Evolutionary conservation across 2,888 invertebrate genomes (phyloP).

Genomic region (Amphipyra tragopoginis): DNA sequence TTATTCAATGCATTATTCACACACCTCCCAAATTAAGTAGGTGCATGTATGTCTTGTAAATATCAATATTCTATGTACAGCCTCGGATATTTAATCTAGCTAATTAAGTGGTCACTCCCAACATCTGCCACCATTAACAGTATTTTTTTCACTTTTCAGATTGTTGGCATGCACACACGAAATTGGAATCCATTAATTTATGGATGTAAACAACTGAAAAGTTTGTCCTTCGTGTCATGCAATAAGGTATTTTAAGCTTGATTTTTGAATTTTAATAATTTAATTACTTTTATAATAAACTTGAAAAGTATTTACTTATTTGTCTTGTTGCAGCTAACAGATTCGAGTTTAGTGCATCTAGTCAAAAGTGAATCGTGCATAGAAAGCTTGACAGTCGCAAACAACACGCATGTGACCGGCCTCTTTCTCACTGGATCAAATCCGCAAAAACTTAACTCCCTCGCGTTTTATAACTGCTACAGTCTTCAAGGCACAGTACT

Average conservation of each 20-base stretch:
- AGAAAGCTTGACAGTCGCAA: constrained; percentile 76
- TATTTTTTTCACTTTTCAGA: constrained; percentile 66
- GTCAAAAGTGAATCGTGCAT: constrained; percentile 78
- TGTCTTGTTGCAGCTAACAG: constrained; percentile 78
- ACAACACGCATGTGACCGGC: constrained; percentile 83
- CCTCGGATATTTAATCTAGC: no score
- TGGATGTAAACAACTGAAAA: constrained; percentile 85
- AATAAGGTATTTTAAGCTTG: constrained; percentile 73
- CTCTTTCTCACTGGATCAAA: constrained; percentile 78
- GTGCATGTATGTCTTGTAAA: no score
- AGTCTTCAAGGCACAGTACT: constrained; percentile 82
- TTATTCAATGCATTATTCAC: no score
- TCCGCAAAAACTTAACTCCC: constrained; percentile 70
- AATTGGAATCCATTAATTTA: constrained; percentile 87
- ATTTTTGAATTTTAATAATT: not conserved
- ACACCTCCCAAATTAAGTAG: no score
- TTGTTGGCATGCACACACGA: constrained; percentile 85
- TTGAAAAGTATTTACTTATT: constrained; percentile 16
- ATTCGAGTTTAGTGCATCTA: constrained; percentile 80
- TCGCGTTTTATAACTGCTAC: constrained; percentile 84
- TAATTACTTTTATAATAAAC: not conserved
- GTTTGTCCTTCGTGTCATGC: constrained; percentile 84
- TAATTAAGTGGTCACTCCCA: no score
- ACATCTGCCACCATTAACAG: no score
- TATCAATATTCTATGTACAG: no score